phyloP scores from a whole-genome alignment of 2,113 vertebrate genomes.

The Alethe castanea region DNA sequence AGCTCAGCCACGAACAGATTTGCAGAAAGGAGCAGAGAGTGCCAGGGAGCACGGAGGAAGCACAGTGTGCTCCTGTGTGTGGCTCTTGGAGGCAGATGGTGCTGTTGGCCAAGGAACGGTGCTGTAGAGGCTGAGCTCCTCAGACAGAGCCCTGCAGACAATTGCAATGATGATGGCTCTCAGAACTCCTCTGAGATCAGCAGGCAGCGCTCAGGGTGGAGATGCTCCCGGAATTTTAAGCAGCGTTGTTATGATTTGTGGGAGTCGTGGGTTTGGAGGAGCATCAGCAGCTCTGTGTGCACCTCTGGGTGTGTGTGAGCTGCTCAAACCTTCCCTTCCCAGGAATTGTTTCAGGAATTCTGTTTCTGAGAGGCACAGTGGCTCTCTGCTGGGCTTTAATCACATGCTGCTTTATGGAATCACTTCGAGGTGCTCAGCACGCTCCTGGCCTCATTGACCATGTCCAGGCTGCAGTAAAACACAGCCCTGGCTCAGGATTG shows the following conservation, averaged over 20 bases:
- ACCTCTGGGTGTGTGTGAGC: neutral
- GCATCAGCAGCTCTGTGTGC: accelerated
- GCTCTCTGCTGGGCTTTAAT: neutral
- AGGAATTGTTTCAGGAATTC: neutral
- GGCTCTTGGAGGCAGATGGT: constrained; percentile 50
- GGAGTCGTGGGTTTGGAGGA: neutral
- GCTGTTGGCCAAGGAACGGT: constrained; percentile 60
- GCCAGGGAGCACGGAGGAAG: neutral
- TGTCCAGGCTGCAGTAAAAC: neutral
- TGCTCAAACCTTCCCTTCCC: neutral
- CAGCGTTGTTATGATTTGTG: neutral
- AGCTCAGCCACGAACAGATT: accelerated
- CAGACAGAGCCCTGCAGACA: constrained; percentile 25
- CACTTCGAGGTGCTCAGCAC: neutral
- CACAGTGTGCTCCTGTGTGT: neutral
- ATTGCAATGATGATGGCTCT: neutral
- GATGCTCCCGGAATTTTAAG: neutral
- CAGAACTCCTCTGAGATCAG: constrained; percentile 31
- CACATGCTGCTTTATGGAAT: neutral
- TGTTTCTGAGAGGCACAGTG: neutral
- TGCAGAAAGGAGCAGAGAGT: neutral
- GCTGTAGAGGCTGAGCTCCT: neutral
- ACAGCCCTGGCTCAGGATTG: neutral
- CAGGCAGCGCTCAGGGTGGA: neutral
- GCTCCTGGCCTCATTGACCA: neutral